Evolutionary conservation across 2,113 vertebrate genomes (phyloP), one percentile per base, ranked within the genome.

Genomic region (Brevimyrus niger): DNA sequence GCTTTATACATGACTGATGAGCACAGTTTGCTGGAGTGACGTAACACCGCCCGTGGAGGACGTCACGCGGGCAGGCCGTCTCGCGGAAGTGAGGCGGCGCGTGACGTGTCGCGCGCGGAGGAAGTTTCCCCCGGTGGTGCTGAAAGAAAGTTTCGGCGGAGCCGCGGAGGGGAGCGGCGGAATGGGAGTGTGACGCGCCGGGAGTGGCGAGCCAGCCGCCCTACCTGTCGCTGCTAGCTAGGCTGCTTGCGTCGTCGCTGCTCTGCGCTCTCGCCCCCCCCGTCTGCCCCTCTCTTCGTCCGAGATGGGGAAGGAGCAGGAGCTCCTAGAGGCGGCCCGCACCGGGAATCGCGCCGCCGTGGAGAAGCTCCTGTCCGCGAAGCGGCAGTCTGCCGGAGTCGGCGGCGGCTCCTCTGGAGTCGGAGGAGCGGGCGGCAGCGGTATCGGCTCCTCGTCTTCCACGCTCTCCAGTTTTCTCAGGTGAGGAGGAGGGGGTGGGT

Each of bases 291-390:
- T 61, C n/a, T 55, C 87, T 90, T 90, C 91, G 93, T 91, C 88
- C 85, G 93, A 93, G 92, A 98, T 99, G 98, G 98, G 98, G 96
- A 98, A 98, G 94, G 98, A 99, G 96, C 98, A 99, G 95, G 98
- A 99, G 95, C 97, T 98, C 91, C 95, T 99, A 69, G 98, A 99
- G 94, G 98, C 98, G 94, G 97, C 98, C 92, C 97, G 98, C 53
- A 98, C 97, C 65, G 98, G 98, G 89, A 99, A 99, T 94, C 96
- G 98, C 91, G 96, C 96, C 91, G 97, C 97, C 0, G 97, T 98
- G 92, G 98, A 98, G 95, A 98, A 98, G 95, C 96, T 98, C 92
- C 94, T 99, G 48, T 97, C 97, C 73, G 97, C 97, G 88, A 98
- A 97, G 94, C 95, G 97, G 87, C 96, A 96, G 87, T 96, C 97